phyloP scores from a whole-genome alignment of 2,888 invertebrate species.

The Philereme vetulata region DNA sequence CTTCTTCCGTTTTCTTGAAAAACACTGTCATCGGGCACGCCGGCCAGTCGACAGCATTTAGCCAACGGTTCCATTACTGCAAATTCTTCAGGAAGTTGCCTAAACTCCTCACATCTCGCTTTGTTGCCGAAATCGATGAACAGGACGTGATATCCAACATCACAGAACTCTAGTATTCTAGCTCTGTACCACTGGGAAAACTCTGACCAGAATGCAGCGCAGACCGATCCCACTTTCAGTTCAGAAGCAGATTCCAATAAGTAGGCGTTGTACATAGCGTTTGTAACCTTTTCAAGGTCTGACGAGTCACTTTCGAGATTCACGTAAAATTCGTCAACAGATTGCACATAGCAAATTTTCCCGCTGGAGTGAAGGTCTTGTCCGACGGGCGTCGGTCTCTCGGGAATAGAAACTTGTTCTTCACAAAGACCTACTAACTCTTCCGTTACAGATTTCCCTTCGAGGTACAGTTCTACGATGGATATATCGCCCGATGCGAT shows the following conservation, averaged over 20 bases:
- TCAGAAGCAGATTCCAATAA: conserved; percentile 79
- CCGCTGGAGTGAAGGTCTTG: conserved; percentile 80
- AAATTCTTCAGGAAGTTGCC: conserved; percentile 85
- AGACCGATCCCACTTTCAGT: conserved; percentile 83
- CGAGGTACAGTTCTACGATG: conserved; percentile 84
- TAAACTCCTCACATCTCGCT: conserved; percentile 83
- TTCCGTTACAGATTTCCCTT: conserved; percentile 86
- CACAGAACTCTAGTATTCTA: conserved; percentile 83
- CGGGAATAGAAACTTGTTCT: conserved; percentile 56
- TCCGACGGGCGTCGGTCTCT: conserved; percentile 70
- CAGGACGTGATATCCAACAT: conserved; percentile 82
- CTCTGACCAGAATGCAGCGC: conserved; percentile 86
- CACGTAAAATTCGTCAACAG: conserved; percentile 89
- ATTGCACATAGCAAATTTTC: conserved; percentile 87
- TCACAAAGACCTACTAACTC: conserved; percentile 83
- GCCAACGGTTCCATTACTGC: conserved; percentile 83
- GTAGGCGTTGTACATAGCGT: conserved; percentile 78
- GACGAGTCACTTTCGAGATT: conserved; percentile 84
- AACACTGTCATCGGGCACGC: conserved; percentile 67
- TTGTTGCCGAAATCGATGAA: conserved; percentile 89
- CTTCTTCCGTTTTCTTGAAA: conserved; percentile 71
- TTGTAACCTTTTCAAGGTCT: conserved; percentile 85
- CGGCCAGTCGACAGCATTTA: conserved; percentile 84
- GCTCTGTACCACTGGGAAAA: conserved; percentile 88
- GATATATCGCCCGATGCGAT: conserved; percentile 87